Conservation (phyloP, 2,797 vertebrate genomes). For the Myotis findleyi region DNA sequence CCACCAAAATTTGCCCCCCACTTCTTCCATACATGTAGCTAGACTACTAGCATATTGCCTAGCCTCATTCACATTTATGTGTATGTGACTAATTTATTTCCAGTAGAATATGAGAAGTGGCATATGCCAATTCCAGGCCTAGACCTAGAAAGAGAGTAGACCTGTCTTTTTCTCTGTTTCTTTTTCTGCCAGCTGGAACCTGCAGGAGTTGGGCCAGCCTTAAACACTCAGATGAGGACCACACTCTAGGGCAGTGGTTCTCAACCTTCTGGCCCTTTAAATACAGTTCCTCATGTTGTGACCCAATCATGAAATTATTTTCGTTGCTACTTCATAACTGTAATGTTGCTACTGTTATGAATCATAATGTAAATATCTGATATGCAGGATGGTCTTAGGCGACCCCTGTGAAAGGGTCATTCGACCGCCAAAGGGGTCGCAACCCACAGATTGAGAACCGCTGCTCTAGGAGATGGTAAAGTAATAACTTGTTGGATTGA, state of each 20-base stretch:
- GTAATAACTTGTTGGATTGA: not conserved
- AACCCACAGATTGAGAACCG: too few relatives aligned
- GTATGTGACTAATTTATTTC: conserved; percentile 24
- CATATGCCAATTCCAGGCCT: not conserved
- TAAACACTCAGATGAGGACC: not conserved
- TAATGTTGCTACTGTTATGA: too few relatives aligned
- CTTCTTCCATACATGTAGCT: not conserved
- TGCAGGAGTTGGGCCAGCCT: not conserved
- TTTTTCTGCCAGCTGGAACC: not conserved
- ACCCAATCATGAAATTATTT: too few relatives aligned
- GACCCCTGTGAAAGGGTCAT: too few relatives aligned
- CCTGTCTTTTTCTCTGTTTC: not conserved
- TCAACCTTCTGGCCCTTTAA: too few relatives aligned
- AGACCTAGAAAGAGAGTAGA: not conserved
- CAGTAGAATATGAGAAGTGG: not conserved
- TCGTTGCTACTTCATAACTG: too few relatives aligned
- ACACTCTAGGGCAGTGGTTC: not conserved
- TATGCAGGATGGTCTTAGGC: too few relatives aligned
- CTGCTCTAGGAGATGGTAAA: not conserved
- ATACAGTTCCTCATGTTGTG: too few relatives aligned
- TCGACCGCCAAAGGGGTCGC: too few relatives aligned
- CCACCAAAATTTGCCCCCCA: not conserved
- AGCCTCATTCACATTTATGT: not conserved
- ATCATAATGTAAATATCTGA: too few relatives aligned
- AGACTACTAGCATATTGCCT: not conserved